Conservation (phyloP, 2,113 vertebrate species). For the Leucoraja erinaceus region DNA sequence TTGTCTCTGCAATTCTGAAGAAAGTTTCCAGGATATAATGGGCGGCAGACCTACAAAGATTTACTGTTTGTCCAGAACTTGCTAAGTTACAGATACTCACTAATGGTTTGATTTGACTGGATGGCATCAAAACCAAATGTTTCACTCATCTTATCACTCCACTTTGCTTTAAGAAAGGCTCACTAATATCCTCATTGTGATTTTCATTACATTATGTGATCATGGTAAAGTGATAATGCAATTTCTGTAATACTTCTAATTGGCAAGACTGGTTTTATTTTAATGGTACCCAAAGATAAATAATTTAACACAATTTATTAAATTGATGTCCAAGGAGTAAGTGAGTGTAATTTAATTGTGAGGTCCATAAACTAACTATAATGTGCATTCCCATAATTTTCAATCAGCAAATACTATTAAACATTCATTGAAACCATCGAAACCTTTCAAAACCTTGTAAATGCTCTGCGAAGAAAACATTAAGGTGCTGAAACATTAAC, state of each 20-base stretch:
- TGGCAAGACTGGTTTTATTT: not conserved
- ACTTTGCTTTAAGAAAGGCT: not conserved
- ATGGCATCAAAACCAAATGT: too few relatives aligned
- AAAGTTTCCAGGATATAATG: too few relatives aligned
- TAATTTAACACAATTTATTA: not conserved
- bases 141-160: too few relatives aligned
- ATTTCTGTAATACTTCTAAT: not conserved
- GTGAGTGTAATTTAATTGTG: not conserved
- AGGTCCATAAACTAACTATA: not conserved
- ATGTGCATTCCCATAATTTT: not conserved
- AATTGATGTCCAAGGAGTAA: slow-evolving; percentile 4
- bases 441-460: not conserved
- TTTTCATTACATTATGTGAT: not conserved
- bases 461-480: not conserved
- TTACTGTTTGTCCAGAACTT: too few relatives aligned
- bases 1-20: too few relatives aligned
- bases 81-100: too few relatives aligned
- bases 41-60: too few relatives aligned
- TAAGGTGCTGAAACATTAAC: too few relatives aligned
- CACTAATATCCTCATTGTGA: not conserved
- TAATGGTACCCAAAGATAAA: not conserved
- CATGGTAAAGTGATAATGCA: not conserved
- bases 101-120: too few relatives aligned
- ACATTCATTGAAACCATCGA: not conserved
- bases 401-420: not conserved